Percentiles rank a stretch among this genome's conserved stretches.
These are phyloP conservation scores for Spilarctia lutea DNA, from an alignment of 2,888 invertebrate genomes.

Conservation along the genomic window DNA sequence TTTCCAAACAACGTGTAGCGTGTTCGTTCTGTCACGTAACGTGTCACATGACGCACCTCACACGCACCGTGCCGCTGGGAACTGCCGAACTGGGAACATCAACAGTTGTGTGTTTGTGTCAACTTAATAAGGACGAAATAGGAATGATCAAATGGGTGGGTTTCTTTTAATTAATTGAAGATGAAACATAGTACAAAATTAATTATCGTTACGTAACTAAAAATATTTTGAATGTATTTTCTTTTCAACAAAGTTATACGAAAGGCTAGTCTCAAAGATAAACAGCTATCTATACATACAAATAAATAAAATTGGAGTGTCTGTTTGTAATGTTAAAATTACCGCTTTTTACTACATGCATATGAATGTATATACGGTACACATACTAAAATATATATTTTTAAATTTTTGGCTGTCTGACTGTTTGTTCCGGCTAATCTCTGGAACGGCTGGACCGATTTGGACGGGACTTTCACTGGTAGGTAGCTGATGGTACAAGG, in stretches of 20 bases:
- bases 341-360: no score
- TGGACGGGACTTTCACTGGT: no score
- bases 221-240: neutral
- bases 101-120: constrained; percentile 39
- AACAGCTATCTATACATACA: neutral
- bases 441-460: no score
- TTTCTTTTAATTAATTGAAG: neutral
- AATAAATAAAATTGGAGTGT: no score
- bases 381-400: no score
- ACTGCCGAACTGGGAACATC: constrained; percentile 54
- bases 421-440: no score
- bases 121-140: neutral
- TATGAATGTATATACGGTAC: no score
- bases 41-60: constrained; percentile 43
- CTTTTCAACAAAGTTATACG: neutral
- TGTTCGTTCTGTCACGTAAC: constrained; percentile 37
- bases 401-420: no score
- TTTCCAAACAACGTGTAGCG: constrained; percentile 40
- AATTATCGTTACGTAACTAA: neutral
- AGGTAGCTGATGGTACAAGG: no score
- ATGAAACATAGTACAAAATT: neutral
- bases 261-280: neutral
- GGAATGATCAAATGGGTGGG: constrained; percentile 2
- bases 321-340: no score
- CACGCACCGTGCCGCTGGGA: constrained; percentile 50